Evolutionary conservation across 2,797 vertebrate species (phyloP).

Genomic region (Epinephelus coioides): DNA sequence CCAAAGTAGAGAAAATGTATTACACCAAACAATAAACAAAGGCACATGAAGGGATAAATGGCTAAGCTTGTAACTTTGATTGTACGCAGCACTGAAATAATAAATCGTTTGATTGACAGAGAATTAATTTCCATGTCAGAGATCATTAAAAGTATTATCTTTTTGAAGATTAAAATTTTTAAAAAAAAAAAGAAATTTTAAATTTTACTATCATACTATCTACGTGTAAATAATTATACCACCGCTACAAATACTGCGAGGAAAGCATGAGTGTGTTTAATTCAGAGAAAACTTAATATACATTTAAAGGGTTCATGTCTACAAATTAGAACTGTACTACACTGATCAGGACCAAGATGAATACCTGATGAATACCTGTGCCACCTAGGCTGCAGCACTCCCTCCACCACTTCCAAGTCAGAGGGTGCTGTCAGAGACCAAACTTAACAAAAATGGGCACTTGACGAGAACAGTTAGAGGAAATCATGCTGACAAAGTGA

Average conservation of each 20-base stretch:
- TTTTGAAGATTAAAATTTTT: neutral
- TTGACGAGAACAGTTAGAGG: neutral
- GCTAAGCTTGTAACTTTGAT: neutral
- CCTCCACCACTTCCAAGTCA: no score
- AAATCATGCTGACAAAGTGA: neutral
- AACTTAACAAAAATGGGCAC: neutral
- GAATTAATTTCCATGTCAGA: neutral
- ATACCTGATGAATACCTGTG: neutral
- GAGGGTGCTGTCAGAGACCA: no score
- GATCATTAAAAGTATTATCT: neutral
- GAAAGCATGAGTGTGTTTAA: neutral
- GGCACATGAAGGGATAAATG: no score
- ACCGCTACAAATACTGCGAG: neutral
- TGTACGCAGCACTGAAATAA: neutral
- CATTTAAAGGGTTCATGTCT: neutral
- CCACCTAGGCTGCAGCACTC: no score
- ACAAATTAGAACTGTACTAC: neutral
- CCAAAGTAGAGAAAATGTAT: no score
- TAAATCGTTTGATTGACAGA: neutral
- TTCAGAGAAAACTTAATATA: neutral
- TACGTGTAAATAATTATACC: neutral
- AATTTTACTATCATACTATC: no score
- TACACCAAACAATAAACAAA: no score
- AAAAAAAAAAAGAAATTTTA: no score
- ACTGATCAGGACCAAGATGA: neutral